Conservation (phyloP, 2,888 invertebrate species). For the Salticus scenicus region DNA sequence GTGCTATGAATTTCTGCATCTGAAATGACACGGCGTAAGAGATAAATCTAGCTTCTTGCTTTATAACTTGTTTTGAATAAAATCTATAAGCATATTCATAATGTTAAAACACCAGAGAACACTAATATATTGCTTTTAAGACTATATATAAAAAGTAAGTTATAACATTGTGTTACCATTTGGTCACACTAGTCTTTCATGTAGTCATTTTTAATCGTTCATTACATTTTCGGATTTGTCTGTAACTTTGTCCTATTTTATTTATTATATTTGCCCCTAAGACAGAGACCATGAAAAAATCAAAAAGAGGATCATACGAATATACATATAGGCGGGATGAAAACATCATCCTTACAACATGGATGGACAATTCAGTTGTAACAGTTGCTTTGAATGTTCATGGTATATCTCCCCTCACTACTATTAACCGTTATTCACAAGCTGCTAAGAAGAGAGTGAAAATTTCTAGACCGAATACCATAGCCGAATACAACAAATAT, state of each 20-base stretch:
- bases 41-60: not conserved
- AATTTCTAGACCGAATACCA: not conserved
- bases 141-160: not conserved
- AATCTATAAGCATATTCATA: conserved; percentile 5
- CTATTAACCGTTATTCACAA: not conserved
- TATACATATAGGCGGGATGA: not conserved
- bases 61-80: not conserved
- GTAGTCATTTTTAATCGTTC: not conserved
- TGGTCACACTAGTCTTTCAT: not conserved
- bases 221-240: not conserved
- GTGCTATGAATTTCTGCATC: not conserved
- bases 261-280: not conserved
- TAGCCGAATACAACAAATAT: too few relatives aligned
- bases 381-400: not conserved
- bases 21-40: not conserved
- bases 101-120: not conserved
- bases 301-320: not conserved
- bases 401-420: conserved; percentile 8
- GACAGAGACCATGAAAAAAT: not conserved
- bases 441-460: not conserved
- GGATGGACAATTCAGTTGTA: conserved; percentile 19
- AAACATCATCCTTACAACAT: not conserved
- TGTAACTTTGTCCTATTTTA: not conserved
- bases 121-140: not conserved
- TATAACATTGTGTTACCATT: not conserved